Base-by-base conservation (phyloP, 2,888 invertebrate species). In the Rosalia funebris region DNA sequence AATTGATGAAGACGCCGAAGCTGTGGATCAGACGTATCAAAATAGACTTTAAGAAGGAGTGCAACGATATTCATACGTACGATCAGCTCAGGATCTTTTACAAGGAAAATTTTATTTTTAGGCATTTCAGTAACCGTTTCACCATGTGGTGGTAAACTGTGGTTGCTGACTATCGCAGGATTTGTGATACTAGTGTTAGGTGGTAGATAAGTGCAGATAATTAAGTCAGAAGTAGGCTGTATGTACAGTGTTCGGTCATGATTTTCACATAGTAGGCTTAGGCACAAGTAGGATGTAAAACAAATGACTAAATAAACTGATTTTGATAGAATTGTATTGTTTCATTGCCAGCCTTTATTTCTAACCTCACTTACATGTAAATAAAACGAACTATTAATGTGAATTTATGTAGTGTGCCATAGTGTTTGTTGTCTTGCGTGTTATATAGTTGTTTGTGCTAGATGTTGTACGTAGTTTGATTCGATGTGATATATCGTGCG, bases 1-100 rank as follows among this genome's bases (percentile, higher is more conserved):
- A 66, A 37, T 60, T 79, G 19, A 63, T 60, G 42, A 58, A 69
- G 39, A 68, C 71, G 39, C 62, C 52, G 7, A 45, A 41, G 31
- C 46, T 72, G 46, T 73, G 72, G 73, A 64, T 57, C 37, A 48
- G 61, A 52, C 59, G 61, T 46, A 37, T 63, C 42, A 54, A 47
- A 55, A 57, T 17, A 46, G 64, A 65, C 37, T 62, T 61, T 14
- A 19, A 25, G 10, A 32, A 20, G 4, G 7, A 25, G 12, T 53
- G 52, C n/a, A 16, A 45, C 44, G 45, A 59, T 15, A 11, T 25
- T 14, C 45, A 57, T 9, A 25, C 48, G 9, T 56, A 42, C 10
- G 46, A 47, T 7, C 14, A 59, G 20, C 20, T 65, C 10, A 61
- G 54, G 11, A 41, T 42, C 25, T 57, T 64, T 39, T 77, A 77